These are phyloP conservation scores for Tribolium castaneum DNA, from an alignment of 1,140 invertebrate genomes.

Conservation along the genomic window DNA sequence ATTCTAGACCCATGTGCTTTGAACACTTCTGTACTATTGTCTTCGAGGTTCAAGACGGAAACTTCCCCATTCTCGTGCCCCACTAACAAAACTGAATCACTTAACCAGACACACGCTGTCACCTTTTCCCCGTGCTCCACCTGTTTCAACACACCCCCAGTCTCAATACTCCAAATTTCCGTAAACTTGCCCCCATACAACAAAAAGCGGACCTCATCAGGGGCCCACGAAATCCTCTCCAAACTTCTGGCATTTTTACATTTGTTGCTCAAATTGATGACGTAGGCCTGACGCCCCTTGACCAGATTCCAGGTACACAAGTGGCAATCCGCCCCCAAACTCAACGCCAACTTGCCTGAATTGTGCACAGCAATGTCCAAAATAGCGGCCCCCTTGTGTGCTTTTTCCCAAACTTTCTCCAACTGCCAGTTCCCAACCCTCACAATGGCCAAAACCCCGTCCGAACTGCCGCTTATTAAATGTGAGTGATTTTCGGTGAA, in stretches of 20 bases:
- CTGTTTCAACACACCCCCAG: conserved; percentile 73
- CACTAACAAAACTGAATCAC: conserved; percentile 72
- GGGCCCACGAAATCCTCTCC: conserved; percentile 72
- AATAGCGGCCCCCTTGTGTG: conserved; percentile 77
- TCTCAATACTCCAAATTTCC: conserved; percentile 82
- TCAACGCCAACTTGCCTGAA: conserved; percentile 87
- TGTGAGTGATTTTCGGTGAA: conserved; percentile 83
- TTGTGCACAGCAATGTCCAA: conserved; percentile 85
- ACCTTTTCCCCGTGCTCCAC: conserved; percentile 72
- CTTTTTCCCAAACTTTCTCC: conserved; percentile 80
- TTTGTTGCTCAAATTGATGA: conserved; percentile 82
- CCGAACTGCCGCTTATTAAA: conserved; percentile 84
- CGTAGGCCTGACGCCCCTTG: conserved; percentile 89
- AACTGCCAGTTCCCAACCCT: conserved; percentile 86
- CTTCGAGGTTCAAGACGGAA: conserved; percentile 55
- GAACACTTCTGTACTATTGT: conserved; percentile 65
- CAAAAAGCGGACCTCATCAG: conserved; percentile 78
- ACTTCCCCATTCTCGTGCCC: conserved; percentile 80
- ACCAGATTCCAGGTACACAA: conserved; percentile 94
- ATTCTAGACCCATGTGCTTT: conserved; percentile 75
- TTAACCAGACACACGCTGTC: conserved; percentile 72
- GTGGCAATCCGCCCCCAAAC: conserved; percentile 85
- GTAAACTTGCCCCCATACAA: conserved; percentile 76
- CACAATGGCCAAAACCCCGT: conserved; percentile 85
- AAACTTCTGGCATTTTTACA: conserved; percentile 67